Evolutionary conservation across 2,797 vertebrate genomes (phyloP), one percentile per base, ranked within the genome.

Genomic region (Melanotaenia nigrans): DNA sequence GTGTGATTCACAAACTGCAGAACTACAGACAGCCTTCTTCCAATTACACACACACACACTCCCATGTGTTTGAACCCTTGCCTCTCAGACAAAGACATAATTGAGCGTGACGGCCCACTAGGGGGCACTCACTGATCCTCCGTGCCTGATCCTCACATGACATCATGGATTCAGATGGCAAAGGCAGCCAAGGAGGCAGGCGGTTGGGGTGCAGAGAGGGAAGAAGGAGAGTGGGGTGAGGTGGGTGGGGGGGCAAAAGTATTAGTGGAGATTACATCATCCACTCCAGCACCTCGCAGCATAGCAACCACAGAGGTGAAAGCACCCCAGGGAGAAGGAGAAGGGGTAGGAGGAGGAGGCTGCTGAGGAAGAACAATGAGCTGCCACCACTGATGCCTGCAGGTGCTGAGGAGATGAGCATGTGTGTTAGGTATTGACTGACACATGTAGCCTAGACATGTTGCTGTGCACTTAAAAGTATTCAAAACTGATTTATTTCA

Each of bases 241-340:
- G 9, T 45, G 35, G 51, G 8, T 33, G 32, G 66, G 59, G 55
- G 68, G 72, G 84, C 85, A 90, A 91, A 94, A 93, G 96, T 97
- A 93, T 97, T 97, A 87, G 96, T 95, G 88, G 95, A 91, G 83
- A 97, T 96, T 93, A 97, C 95, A 71, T 95, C 94, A 95, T 92
- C 88, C 89, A 82, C 88, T 91, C 85, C 79, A 87, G 88, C 88
- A 86, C 90, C 90, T 94, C 51, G 81, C 90, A 90, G 85, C 91
- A 89, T 71, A 96, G 94, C 75, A 96, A 83, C 92, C 94, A 47
- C 94, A 95, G 0, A 96, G 89, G 92, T 91, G 89, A 92, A 87
- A 78, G 82, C 89, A 78, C 89, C 89, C 83, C 55, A 22, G 90
- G 89, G 90, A 90, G 82, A 79, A 78, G 77, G 40, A 84, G 78